Percentiles rank a stretch among this genome's conserved stretches.
Evolutionary conservation across 2,797 vertebrate genomes (phyloP).

Genomic region (Pempheris klunzingeri): DNA sequence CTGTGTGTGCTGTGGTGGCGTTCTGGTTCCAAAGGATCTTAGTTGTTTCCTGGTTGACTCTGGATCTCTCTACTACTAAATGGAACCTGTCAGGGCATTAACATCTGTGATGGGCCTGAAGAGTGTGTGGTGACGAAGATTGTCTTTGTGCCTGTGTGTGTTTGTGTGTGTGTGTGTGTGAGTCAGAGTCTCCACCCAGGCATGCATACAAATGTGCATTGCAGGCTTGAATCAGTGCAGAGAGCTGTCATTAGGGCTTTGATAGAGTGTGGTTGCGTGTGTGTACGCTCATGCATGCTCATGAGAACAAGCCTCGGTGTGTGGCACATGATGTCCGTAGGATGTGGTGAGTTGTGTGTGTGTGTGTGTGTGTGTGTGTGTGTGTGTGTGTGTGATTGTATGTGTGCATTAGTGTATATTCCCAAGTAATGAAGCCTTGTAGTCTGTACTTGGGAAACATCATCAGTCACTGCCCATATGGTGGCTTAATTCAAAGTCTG

Average conservation of each 20-base stretch:
- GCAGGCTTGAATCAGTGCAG: constrained; percentile 21
- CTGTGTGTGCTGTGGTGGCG: not conserved
- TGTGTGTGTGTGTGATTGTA: not conserved
- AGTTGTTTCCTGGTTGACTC: constrained; percentile 40
- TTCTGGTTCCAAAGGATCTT: constrained; percentile 25
- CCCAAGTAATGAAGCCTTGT: not conserved
- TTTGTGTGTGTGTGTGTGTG: constrained; percentile 27
- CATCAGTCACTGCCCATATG: not conserved
- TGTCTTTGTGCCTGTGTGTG: constrained; percentile 1
- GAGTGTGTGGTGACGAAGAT: not conserved
- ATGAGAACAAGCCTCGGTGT: not conserved
- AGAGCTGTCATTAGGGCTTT: constrained; percentile 30
- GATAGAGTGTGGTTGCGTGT: constrained; percentile 23
- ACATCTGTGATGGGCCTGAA: constrained; percentile 32
- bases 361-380: not conserved
- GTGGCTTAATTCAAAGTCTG: not conserved
- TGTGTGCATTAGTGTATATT: not conserved
- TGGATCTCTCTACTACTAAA: constrained; percentile 25
- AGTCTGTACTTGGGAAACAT: not conserved
- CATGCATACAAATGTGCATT: constrained; percentile 43
- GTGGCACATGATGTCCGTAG: not conserved
- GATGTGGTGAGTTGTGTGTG: not conserved
- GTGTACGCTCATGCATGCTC: constrained; percentile 20
- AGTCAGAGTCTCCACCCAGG: constrained; percentile 1
- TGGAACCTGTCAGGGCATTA: constrained; percentile 43